Evolutionary conservation across 2,113 vertebrate species (phyloP).

Genomic region (Pluvialis apricaria): DNA sequence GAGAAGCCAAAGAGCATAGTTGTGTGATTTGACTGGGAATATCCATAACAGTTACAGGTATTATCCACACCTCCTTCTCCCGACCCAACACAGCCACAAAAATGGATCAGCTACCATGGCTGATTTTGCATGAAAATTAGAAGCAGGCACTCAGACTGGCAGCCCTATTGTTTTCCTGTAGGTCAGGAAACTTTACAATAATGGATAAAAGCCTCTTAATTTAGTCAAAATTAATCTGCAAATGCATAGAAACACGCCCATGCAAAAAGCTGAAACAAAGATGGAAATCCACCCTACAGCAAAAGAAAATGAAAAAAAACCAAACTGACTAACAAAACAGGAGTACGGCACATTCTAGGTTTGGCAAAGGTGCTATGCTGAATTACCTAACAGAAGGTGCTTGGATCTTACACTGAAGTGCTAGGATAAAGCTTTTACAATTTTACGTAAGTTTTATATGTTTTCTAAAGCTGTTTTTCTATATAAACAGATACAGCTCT

Average conservation of each 20-base stretch:
- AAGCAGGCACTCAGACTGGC: not conserved
- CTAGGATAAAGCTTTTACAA: not conserved
- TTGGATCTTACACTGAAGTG: not conserved
- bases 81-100: not conserved
- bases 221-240: not conserved
- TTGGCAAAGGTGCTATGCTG: not conserved
- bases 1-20: not conserved
- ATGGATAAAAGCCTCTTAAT: not conserved
- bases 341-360: not conserved
- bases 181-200: not conserved
- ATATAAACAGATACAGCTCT: not conserved
- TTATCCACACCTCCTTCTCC: not conserved
- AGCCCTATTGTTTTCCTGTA: not conserved
- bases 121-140: not conserved
- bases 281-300: not conserved
- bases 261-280: not conserved
- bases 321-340: not conserved
- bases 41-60: not conserved
- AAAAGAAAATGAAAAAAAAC: not conserved
- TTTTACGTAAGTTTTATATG: not conserved
- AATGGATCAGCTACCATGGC: not conserved
- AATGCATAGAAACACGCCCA: not conserved
- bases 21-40: not conserved
- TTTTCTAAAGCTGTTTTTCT: not conserved
- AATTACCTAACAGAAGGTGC: not conserved